Evolutionary conservation across 2,797 vertebrate genomes (phyloP).

Genomic region (Lutjanus campechanus): DNA sequence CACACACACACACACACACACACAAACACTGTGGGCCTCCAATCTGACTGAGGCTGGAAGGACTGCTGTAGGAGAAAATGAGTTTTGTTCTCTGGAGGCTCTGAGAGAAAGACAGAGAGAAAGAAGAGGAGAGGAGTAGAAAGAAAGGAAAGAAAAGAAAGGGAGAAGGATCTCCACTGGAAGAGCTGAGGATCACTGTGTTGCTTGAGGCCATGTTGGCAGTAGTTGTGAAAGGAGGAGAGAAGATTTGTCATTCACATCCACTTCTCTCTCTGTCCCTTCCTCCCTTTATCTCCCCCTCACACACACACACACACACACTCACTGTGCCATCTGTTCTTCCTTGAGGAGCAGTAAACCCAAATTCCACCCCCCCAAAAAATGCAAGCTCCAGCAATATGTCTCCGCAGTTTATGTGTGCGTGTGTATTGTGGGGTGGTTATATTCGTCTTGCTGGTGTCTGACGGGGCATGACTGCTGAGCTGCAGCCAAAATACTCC

Average conservation of each 20-base stretch:
- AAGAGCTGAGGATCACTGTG: slow-evolving; percentile 50
- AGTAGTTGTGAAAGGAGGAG: slow-evolving; percentile 53
- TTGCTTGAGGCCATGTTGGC: slow-evolving; percentile 67
- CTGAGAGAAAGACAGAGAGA: slow-evolving; percentile 5
- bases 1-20: neutral
- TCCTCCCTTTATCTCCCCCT: slow-evolving; percentile 13
- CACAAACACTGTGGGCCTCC: slow-evolving; percentile 26
- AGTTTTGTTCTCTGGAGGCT: slow-evolving; percentile 69
- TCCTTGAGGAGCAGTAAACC: slow-evolving; percentile 61
- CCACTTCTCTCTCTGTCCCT: slow-evolving; percentile 34
- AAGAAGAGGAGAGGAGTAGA: neutral
- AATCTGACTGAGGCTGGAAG: slow-evolving; percentile 49
- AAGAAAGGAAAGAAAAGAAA: slow-evolving; percentile 4
- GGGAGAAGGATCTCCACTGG: slow-evolving; percentile 31
- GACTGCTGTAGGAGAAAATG: slow-evolving; percentile 73
- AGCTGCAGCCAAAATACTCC: slow-evolving; percentile 69
- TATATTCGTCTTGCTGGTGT: slow-evolving; percentile 59
- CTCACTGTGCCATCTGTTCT: slow-evolving; percentile 65
- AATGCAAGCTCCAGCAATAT: slow-evolving; percentile 48
- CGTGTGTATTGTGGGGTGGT: slow-evolving; percentile 34
- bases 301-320: slow-evolving; percentile 15
- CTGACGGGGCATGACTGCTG: slow-evolving; percentile 55
- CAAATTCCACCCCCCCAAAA: slow-evolving; percentile 33
- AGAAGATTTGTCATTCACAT: slow-evolving; percentile 62
- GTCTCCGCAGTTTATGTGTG: slow-evolving; percentile 28